Base-by-base conservation (phyloP, 2,797 vertebrate genomes). In the Sebastes nivosus region DNA sequence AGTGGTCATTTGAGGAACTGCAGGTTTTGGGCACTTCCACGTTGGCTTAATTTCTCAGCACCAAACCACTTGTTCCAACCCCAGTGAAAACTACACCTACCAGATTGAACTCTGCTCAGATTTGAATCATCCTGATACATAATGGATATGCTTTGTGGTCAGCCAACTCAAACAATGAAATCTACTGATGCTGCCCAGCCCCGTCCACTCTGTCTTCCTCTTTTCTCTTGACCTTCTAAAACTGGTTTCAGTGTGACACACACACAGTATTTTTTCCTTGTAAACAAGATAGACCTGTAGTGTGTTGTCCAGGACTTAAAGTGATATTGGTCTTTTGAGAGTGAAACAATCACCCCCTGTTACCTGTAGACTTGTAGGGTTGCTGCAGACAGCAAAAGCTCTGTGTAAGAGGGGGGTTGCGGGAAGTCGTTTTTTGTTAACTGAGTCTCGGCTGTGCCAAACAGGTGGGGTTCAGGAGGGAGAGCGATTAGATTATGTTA, bases 91-190 rank as follows among this genome's bases (percentile, higher is more conserved):
- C 57, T 4, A 42, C 46, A 83, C 25, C 29, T 12, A 38, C 61
- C 24, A 30, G 12, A 65, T 32, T 74, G 30, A 66, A 75, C 57
- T 55, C 24, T 4, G 8, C 18, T 52, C 36, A 78, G 64, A 14
- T 58, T 55, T 30, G 14, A 72, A 34, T 83, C 73, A 65, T 72
- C 30, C 36, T 22, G 66, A 76, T 50, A 55, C n/a, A 60, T 68
- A 80, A 68, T 6, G n/a, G 67, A 70, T 27, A 71, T 65, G 67
- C 11, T 30, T 27, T 58, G 59, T 59, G 46, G 63, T 67, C 71
- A 74, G 57, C 75, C 52, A 67, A 36, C n/a, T 61, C 59, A 59
- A 76, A 85, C 67, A 69, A 73, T 86, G 75, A 79, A 78, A 72
- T 73, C 67, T 66, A 9, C 69, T 70, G 59, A 72, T 79, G 38